phyloP scores from a whole-genome alignment of 2,113 vertebrate genomes.

The Pagrus major region DNA sequence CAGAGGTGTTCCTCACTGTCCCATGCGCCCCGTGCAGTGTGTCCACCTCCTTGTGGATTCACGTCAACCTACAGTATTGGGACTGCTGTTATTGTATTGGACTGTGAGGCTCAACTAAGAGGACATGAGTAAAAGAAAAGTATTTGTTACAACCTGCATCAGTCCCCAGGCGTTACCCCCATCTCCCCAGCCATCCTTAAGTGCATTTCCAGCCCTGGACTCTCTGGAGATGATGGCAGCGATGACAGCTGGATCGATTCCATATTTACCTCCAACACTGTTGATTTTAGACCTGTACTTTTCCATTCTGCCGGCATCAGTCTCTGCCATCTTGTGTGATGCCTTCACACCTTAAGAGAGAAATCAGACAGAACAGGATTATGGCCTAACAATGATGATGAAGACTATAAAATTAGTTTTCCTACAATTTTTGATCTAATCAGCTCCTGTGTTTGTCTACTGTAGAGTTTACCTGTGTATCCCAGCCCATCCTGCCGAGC shows the following conservation, averaged over 20 bases:
- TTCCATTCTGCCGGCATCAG: conserved; percentile 42
- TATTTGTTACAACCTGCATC: conserved; percentile 65
- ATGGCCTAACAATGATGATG: no score
- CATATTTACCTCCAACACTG: background rate
- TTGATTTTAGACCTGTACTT: conserved; percentile 49
- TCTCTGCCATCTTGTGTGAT: conserved; percentile 60
- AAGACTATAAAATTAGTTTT: background rate
- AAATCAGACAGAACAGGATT: background rate
- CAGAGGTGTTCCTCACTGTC: conserved; percentile 53
- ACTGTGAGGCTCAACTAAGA: background rate
- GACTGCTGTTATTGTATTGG: background rate
- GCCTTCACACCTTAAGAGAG: conserved; percentile 21
- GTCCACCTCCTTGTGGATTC: conserved; percentile 13
- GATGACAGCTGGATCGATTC: conserved; percentile 62
- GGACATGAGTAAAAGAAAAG: background rate
- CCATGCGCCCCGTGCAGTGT: background rate
- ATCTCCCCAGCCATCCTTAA: conserved; percentile 51
- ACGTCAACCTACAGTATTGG: conserved; percentile 52
- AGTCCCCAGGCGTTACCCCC: conserved; percentile 33
- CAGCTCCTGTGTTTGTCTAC: background rate
- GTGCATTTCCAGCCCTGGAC: conserved; percentile 65
- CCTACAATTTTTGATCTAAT: background rate
- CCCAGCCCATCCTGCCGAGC: conserved; percentile 34
- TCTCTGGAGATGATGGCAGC: conserved; percentile 78
- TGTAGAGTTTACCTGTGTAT: conserved; percentile 32